Base-by-base conservation (phyloP, 2,888 invertebrate genomes). In the Lithophane leautieri region DNA sequence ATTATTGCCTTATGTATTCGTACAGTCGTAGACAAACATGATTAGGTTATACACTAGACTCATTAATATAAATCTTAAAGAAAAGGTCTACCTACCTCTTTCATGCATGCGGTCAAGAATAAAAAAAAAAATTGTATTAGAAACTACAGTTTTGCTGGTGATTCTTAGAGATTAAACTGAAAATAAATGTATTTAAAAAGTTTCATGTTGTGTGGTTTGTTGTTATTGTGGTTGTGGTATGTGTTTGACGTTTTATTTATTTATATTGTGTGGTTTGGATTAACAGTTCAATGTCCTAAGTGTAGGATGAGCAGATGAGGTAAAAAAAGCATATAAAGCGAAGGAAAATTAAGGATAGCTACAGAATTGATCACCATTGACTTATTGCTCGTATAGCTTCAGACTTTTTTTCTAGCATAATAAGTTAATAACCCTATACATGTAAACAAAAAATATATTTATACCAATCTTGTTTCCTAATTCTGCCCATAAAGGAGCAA, bases 41-140 rank as follows among this genome's bases (percentile, higher is more conserved):
- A 42, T 50, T 50, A 50, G 67, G 34, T 50, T 50, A 50, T 34
- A 40, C 11, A 54, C 25, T 34, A 14, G 8, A 56, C 12, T 68
- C 40, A 78, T 58, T 67, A 50, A 76, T 82, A 69, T 76, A 66
- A 56, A 69, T 76, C 47, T 22, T 25, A 14, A 73, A 14, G 50
- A 65, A 22, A 63, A 1, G 42, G 50, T 4, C 22, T 16, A 22
- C 73, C 22, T 16, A 22, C 73, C 81, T 80, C 25, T 81, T 73
- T 63, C 56, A 60, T 81, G 73, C 73, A 16, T 11, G 34, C 42
- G 11, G 28, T 76, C 42, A 77, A 56, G 70, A 42, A 66, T 19
- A 50, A 22, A 50, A 9, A 50, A 8, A 54, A 60, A 28, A 60
- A 54, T 42, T 16, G 25, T 22, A 34, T 4, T 34, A 40, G 2